These are phyloP conservation scores for Porites lutea DNA, from an alignment of 64 coral and sea anemone species.

Conservation along the genomic window DNA sequence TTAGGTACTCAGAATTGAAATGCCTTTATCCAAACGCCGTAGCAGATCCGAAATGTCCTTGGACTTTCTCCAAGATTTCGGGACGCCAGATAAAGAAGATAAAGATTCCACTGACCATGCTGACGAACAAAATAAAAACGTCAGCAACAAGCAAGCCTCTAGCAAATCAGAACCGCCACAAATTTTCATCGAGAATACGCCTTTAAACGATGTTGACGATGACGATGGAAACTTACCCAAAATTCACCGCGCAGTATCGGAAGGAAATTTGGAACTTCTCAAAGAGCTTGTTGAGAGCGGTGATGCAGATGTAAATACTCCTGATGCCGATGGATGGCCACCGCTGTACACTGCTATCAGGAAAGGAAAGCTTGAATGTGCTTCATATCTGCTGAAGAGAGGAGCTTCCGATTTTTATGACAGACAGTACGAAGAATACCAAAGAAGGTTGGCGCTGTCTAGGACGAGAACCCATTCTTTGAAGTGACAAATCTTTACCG, in stretches of 20 bases:
- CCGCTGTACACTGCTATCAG: slow-evolving; percentile 54
- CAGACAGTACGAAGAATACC: slow-evolving; percentile 44
- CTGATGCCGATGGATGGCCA: slow-evolving; percentile 50
- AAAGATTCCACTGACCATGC: not conserved
- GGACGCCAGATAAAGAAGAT: not conserved
- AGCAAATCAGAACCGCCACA: not conserved
- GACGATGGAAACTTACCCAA: not conserved
- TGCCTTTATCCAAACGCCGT: not conserved
- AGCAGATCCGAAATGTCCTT: not conserved
- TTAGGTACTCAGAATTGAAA: too few species aligned
- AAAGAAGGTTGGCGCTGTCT: not conserved
- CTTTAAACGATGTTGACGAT: not conserved
- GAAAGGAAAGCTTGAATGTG: slow-evolving; percentile 25
- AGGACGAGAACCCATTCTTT: not conserved
- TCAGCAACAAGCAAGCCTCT: not conserved
- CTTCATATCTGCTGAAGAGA: slow-evolving; percentile 35
- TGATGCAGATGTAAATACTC: slow-evolving; percentile 30
- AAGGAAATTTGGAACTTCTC: slow-evolving; percentile 23
- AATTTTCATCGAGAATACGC: not conserved
- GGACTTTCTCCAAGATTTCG: not conserved
- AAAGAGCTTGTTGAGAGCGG: slow-evolving; percentile 51
- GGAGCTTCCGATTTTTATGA: slow-evolving; percentile 54
- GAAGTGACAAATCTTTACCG: not conserved
- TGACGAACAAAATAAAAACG: not conserved
- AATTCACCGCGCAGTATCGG: slow-evolving; percentile 40